Percentiles rank a stretch among this genome's conserved stretches.
phyloP scores from a whole-genome alignment of 1,140 invertebrate genomes.

The Bombus sylvicola region DNA sequence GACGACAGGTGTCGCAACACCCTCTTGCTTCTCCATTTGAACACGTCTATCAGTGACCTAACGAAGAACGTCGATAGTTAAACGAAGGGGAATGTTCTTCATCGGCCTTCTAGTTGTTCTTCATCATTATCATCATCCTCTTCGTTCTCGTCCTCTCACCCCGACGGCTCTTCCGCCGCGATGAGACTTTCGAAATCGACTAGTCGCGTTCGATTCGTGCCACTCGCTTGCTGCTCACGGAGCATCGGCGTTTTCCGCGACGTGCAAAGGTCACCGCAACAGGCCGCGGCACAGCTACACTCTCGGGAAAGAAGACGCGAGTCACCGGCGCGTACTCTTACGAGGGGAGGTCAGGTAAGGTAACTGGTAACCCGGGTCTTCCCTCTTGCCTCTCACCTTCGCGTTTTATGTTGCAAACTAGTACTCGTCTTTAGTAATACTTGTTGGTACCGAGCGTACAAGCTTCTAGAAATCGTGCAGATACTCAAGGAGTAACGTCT shows the following conservation, averaged over 20 bases:
- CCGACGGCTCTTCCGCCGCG: conserved; percentile 59
- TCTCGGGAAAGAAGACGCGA: conserved; percentile 68
- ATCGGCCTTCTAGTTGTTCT: conserved; percentile 59
- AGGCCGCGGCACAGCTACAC: conserved; percentile 56
- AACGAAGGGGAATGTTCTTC: conserved; percentile 58
- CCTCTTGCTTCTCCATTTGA: conserved; percentile 11
- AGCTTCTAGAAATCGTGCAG: conserved; percentile 30
- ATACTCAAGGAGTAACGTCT: background rate
- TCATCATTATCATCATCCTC: conserved; percentile 68
- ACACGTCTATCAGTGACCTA: conserved; percentile 1
- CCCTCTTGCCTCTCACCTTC: conserved; percentile 67
- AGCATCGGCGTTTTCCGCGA: conserved; percentile 70
- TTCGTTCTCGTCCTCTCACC: conserved; percentile 52
- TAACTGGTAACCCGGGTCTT: conserved; percentile 68
- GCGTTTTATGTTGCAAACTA: conserved; percentile 65
- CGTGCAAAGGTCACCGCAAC: conserved; percentile 67
- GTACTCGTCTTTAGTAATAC: conserved; percentile 66
- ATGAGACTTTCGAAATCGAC: conserved; percentile 68
- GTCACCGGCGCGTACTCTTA: conserved; percentile 68
- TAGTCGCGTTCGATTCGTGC: conserved; percentile 69
- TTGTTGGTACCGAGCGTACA: conserved; percentile 30
- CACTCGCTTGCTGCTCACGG: conserved; percentile 65
- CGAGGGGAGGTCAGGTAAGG: conserved; percentile 69
- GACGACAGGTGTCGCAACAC: conserved; percentile 20
- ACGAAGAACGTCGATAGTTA: conserved; percentile 29